Evolutionary conservation across 1,140 invertebrate species (phyloP).

Genomic region (Asobara japonica): DNA sequence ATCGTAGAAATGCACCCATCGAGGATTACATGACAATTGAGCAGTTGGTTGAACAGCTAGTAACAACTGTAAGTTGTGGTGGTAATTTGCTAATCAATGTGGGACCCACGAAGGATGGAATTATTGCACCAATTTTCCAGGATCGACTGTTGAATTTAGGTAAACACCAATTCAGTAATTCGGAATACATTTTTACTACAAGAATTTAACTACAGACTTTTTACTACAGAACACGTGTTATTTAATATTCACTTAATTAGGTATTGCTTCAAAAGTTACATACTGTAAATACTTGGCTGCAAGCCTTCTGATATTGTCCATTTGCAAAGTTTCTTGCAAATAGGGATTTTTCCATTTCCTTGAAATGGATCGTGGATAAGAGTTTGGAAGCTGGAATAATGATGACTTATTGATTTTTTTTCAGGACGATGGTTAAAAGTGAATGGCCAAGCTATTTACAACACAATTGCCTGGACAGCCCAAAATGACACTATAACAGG

Average conservation of each 20-base stretch:
- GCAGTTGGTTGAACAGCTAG: slow-evolving; percentile 78
- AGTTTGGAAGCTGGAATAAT: background rate
- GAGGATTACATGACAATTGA: slow-evolving; percentile 76
- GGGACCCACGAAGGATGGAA: slow-evolving; percentile 90
- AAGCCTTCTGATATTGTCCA: no score
- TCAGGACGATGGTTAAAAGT: slow-evolving; percentile 78
- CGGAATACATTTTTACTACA: no score
- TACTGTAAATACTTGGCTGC: no score
- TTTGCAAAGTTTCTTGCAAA: no score
- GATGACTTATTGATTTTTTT: background rate
- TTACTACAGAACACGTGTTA: no score
- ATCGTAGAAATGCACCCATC: slow-evolving; percentile 77
- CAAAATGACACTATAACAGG: slow-evolving; percentile 85
- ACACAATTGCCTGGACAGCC: slow-evolving; percentile 76
- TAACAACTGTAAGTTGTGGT: slow-evolving; percentile 86
- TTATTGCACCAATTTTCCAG: slow-evolving; percentile 88
- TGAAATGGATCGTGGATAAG: no score
- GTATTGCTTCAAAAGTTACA: no score
- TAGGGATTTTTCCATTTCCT: no score
- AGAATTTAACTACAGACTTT: no score
- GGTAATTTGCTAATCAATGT: slow-evolving; percentile 92
- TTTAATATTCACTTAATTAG: no score
- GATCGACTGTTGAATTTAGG: slow-evolving; percentile 83
- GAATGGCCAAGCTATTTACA: slow-evolving; percentile 92
- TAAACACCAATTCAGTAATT: no score